Percentiles rank a stretch among this genome's conserved stretches.
Evolutionary conservation across 2,797 vertebrate genomes (phyloP).

Genomic region (Gambelia wislizenii): DNA sequence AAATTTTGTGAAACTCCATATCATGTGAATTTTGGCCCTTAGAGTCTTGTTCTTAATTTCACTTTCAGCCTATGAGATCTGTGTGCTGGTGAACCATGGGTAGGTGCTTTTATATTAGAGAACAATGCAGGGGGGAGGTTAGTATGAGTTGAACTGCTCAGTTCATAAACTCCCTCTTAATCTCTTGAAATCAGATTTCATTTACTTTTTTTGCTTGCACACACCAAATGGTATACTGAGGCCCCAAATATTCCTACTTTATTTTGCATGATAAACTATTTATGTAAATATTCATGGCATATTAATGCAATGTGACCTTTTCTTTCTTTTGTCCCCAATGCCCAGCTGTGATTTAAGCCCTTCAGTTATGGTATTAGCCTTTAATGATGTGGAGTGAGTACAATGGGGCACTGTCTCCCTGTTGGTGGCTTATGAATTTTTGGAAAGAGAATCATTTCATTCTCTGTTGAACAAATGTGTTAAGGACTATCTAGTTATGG

Average conservation of each 20-base stretch:
- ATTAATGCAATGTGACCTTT: conserved; percentile 41
- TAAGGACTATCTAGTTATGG: background rate
- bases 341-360: conserved; percentile 33
- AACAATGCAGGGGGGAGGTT: background rate
- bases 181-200: background rate
- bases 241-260: background rate
- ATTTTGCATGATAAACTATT: conserved; percentile 19
- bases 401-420: background rate
- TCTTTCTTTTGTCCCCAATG: conserved; percentile 23
- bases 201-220: background rate
- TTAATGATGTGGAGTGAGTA: conserved; percentile 18
- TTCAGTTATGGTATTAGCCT: conserved; percentile 3
- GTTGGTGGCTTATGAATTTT: conserved; percentile 16
- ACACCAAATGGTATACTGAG: background rate
- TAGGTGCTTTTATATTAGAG: background rate
- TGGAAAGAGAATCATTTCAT: background rate
- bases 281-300: conserved; percentile 28
- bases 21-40: background rate
- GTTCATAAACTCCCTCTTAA: background rate
- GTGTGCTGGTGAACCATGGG: background rate
- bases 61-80: background rate
- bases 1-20: background rate
- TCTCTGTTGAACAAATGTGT: conserved; percentile 9
- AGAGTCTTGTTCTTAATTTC: background rate
- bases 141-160: background rate